A percentile compares a stretch with the other conserved stretches of the same genome.
Evolutionary conservation across 2,113 vertebrate genomes (phyloP).

Genomic region (Stomatorhinus ivindoensis): DNA sequence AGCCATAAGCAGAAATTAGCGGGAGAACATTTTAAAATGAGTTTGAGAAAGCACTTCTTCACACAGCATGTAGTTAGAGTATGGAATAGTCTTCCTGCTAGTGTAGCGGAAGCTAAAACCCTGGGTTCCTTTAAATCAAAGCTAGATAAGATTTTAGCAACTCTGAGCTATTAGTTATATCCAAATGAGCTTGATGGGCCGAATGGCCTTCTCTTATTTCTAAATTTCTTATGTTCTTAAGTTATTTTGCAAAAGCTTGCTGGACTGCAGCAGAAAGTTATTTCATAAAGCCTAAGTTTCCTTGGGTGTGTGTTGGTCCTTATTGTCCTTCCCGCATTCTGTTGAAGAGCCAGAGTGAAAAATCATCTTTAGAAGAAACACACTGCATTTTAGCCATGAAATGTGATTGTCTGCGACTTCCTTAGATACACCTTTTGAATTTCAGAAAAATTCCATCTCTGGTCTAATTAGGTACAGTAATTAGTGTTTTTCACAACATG

Average conservation of each 20-base stretch:
- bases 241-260: background rate
- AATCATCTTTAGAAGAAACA: background rate
- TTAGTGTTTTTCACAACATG: slow-evolving; percentile 21
- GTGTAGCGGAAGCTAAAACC: too few species aligned
- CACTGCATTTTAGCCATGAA: background rate
- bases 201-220: too few species aligned
- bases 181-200: too few species aligned
- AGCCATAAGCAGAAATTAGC: too few species aligned
- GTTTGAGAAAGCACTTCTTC: too few species aligned
- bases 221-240: too few species aligned
- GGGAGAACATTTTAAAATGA: too few species aligned
- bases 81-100: too few species aligned
- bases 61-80: too few species aligned
- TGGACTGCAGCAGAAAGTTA: background rate
- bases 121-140: too few species aligned
- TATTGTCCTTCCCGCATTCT: background rate
- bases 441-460: slow-evolving; percentile 20
- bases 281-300: background rate
- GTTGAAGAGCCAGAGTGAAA: background rate
- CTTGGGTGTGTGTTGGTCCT: background rate
- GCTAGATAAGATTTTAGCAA: too few species aligned
- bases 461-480: slow-evolving; percentile 20
- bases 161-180: too few species aligned
- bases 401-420: slow-evolving; percentile 1
- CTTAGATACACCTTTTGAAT: slow-evolving; percentile 23